Evolutionary conservation across 2,888 invertebrate species (phyloP).

Genomic region (Melinaea marsaeus): DNA sequence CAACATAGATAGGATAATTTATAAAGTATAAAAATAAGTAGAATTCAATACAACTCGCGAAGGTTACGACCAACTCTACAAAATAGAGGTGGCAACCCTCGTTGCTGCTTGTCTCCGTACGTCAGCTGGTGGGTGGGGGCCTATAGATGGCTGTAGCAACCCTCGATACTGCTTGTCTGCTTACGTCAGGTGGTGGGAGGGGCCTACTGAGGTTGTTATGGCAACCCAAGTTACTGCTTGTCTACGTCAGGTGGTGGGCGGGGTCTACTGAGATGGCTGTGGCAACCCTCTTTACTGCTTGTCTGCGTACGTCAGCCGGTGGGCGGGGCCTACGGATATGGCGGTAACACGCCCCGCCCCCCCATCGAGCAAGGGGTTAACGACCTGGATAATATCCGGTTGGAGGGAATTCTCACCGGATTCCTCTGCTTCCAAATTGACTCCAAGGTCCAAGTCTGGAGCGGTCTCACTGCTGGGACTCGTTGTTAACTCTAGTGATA

Average conservation of each 20-base stretch:
- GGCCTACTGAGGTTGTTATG: slow-evolving; percentile 52
- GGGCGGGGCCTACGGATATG: slow-evolving; percentile 68
- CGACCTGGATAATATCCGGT: slow-evolving; percentile 76
- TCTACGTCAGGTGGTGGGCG: slow-evolving; percentile 62
- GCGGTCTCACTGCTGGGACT: slow-evolving; percentile 80
- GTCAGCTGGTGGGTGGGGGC: slow-evolving; percentile 66
- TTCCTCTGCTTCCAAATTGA: slow-evolving; percentile 64
- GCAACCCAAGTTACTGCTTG: slow-evolving; percentile 35
- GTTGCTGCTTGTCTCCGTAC: slow-evolving; percentile 53
- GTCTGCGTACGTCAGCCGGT: slow-evolving; percentile 61
- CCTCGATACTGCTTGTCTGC: slow-evolving; percentile 45
- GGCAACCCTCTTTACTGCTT: slow-evolving; percentile 36
- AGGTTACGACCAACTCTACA: slow-evolving; percentile 5
- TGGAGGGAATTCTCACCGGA: slow-evolving; percentile 74
- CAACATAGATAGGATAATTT: neutral
- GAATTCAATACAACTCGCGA: neutral
- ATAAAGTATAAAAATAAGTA: neutral
- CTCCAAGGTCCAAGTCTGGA: slow-evolving; percentile 58
- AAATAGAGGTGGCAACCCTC: slow-evolving; percentile 6
- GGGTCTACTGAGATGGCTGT: slow-evolving; percentile 68
- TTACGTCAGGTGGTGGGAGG: slow-evolving; percentile 62
- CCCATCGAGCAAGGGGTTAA: slow-evolving; percentile 71
- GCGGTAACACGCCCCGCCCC: slow-evolving; percentile 69
- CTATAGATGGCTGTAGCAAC: slow-evolving; percentile 45
- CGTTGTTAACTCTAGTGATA: slow-evolving; percentile 89